Evolutionary conservation across 2,888 invertebrate genomes (phyloP), one percentile per base, ranked within the genome.

Genomic region (Axea sp.): DNA sequence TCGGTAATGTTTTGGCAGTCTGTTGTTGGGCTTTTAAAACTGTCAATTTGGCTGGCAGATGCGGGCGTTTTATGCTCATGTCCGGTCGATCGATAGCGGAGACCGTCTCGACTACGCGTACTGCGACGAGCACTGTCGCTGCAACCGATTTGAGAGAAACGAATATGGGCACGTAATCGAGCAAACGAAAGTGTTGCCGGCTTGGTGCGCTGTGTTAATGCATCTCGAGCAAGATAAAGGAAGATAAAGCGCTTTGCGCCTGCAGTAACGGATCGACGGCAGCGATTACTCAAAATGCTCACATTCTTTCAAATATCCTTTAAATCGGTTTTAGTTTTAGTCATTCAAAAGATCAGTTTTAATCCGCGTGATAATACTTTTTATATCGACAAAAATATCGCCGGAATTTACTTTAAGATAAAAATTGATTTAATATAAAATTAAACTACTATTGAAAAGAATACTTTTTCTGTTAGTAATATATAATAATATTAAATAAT

Each of bases 171-270:
- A 65, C 65, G 59, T 53, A 78, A 78, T 77, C 78, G 77, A 75
- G 53, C 73, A 71, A 65, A 65, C 69, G 75, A 78, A 76, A 73
- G 77, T 76, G 76, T 77, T 72, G 41, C 35, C 73, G 76, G 74
- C 60, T 64, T 64, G 53, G 76, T 19, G 45, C 35, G 37, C 41
- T 41, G 31, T 64, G 74, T 76, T 75, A 76, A 55, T 59, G 64
- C 60, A 64, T 64, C 31, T 28, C 35, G 26, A 55, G 64, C 41
- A 57, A 64, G 64, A 64, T 57, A 72, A 72, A 71, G 24, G 22
- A 39, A 69, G 57, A 69, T 69, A 62, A 69, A 69, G 33, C 41
- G 55, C 17, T 49, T 45, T 67, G 37, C 19, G 45, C 19, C 26
- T 9, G 11, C 8, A 45, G 5, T 19, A 28, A 24, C 35, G 17